Evolutionary conservation across 2,888 invertebrate genomes (phyloP).

Genomic region (Gerris lacustris): DNA sequence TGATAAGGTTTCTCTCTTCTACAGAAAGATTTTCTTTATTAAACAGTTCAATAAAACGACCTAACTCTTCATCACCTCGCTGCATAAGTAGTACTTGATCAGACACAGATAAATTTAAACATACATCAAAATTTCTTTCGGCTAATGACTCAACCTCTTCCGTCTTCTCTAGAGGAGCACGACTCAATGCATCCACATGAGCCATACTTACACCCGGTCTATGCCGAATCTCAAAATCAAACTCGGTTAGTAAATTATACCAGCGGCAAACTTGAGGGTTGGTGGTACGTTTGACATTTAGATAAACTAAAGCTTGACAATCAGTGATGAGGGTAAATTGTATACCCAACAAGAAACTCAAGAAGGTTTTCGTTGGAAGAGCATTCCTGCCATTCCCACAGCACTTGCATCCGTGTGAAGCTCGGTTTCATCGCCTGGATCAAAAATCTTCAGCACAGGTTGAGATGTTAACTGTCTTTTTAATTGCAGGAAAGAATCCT

Average conservation of each 20-base stretch:
- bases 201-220: neutral
- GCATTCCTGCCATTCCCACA: too few species aligned
- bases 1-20: neutral
- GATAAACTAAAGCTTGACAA: too few species aligned
- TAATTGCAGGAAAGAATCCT: neutral
- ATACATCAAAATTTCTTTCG: neutral
- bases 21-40: neutral
- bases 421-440: neutral
- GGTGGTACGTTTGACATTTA: too few species aligned
- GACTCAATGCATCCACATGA: neutral
- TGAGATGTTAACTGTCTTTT: neutral
- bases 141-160: neutral
- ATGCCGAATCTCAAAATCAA: too few species aligned
- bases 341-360: too few species aligned
- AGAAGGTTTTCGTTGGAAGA: too few species aligned
- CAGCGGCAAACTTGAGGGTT: too few species aligned
- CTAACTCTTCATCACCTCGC: neutral
- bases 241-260: too few species aligned
- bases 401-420: too few species aligned
- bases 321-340: too few species aligned
- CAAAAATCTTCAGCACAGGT: neutral
- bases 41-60: neutral
- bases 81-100: neutral
- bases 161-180: neutral
- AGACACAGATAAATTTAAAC: neutral